Evolutionary conservation across 2,888 invertebrate genomes (phyloP).

Genomic region (Sceliomorpha sp.): DNA sequence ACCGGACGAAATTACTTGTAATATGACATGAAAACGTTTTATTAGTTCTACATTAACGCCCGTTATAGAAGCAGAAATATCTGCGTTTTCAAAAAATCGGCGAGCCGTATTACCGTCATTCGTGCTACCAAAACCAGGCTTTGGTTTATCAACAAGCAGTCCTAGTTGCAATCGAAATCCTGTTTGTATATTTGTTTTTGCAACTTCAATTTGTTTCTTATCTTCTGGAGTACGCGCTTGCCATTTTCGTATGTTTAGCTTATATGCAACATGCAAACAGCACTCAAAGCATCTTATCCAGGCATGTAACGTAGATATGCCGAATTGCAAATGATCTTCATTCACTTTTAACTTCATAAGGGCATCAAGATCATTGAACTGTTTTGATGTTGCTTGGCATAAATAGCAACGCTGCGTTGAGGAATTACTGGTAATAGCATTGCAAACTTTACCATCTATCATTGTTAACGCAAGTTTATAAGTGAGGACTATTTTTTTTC

Average conservation of each 20-base stretch:
- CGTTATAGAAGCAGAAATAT: neutral
- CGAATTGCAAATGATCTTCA: neutral
- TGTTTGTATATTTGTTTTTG: constrained; percentile 16
- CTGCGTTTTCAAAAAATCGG: constrained; percentile 4
- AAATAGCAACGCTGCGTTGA: constrained; percentile 70
- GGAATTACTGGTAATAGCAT: constrained; percentile 65
- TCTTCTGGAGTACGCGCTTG: constrained; percentile 13
- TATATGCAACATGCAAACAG: no score
- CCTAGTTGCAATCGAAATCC: constrained; percentile 11
- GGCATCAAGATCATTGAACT: constrained; percentile 63
- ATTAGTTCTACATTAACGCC: neutral
- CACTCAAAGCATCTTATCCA: constrained; percentile 7
- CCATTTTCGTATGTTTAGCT: constrained; percentile 9
- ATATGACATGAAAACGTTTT: neutral
- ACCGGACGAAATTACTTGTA: neutral
- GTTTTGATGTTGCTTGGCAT: constrained; percentile 67
- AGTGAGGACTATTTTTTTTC: constrained; percentile 22
- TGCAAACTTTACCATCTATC: constrained; percentile 70
- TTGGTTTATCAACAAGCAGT: constrained; percentile 8
- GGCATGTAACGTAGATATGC: constrained; percentile 3
- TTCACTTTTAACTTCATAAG: no score
- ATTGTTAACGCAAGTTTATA: constrained; percentile 37
- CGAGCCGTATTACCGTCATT: constrained; percentile 3
- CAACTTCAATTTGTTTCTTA: constrained; percentile 8
- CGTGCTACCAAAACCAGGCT: no score